These are phyloP conservation scores for Latrodectus geometricus DNA, from an alignment of 1,140 invertebrate species.

Conservation along the genomic window DNA sequence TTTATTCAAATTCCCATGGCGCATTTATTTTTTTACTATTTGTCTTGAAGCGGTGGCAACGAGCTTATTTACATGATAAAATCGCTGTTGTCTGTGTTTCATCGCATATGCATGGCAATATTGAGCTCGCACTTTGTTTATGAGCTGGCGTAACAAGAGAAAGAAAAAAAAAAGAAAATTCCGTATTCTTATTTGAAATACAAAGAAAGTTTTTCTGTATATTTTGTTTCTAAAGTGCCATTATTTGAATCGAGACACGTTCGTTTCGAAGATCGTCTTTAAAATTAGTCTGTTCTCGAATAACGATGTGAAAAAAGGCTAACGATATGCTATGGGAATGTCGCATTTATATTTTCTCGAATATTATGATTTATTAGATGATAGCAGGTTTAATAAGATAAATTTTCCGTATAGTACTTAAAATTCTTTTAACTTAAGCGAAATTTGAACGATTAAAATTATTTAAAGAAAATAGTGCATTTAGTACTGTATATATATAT, in stretches of 20 bases:
- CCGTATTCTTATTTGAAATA: background rate
- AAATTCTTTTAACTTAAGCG: no score
- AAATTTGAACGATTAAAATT: no score
- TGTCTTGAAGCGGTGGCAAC: background rate
- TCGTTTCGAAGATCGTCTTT: background rate
- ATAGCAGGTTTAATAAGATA: no score
- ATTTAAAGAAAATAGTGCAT: no score
- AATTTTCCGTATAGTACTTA: no score
- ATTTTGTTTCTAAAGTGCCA: slow-evolving; percentile 25
- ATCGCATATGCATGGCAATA: background rate
- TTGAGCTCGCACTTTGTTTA: background rate
- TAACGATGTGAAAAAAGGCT: no score
- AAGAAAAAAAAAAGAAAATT: slow-evolving; percentile 3
- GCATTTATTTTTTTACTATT: background rate
- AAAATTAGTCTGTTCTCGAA: no score
- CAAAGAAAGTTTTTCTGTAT: slow-evolving; percentile 14
- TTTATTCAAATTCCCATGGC: background rate
- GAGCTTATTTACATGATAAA: background rate
- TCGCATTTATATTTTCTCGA: background rate
- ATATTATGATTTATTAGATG: background rate
- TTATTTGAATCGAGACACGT: slow-evolving; percentile 32
- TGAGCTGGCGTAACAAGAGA: background rate
- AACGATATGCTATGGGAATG: slow-evolving; percentile 9
- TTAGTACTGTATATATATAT: no score
- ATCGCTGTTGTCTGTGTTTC: background rate